Evolutionary conservation across 2,797 vertebrate species (phyloP), one percentile per base, ranked within the genome.

Genomic region (Leucoraja ocellata): DNA sequence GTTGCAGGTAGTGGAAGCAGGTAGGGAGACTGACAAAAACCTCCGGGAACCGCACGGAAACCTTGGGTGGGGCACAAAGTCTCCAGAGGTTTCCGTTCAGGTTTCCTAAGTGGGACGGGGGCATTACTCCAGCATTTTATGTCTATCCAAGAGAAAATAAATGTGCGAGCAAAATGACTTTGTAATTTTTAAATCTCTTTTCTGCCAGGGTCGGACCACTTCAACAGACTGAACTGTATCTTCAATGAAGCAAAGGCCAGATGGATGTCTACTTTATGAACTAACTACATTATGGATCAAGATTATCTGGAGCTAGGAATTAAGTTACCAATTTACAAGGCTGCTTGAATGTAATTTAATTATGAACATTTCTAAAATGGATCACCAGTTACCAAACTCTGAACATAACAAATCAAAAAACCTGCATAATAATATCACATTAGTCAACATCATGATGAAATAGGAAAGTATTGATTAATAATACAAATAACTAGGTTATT

Each of bases 181-280:
- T 68, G 65, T 88, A 65, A 65, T 36, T 68, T 86, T 36, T 88
- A 14, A 71, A 71, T 54, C 58, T 88, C 32, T 18, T 68, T 4
- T 68, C 63, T 21, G 16, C 63, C 25, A 88, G 84, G 63, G 84
- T 88, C 21, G 84, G 63, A 88, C 84, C 65, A 8, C 84, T 88
- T 88, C 61, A 25, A 6, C n/a, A 88, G 61, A 88, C 63, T 68
- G 84, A 88, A 68, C 61, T 88, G 6, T 18, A 88, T 32, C 84
- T 88, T 88, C 84, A 36, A 36, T 88, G 84, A 88, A 18, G 65
- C 10, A 18, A 88, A 88, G 16, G n/a, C 18, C 32, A 18, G 21
- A 16, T 18, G 83, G n/a, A 68, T 68, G n/a, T 68, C 84, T 68
- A 65, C 68, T 36, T 88, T 88, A 65, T 88, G 83, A 61, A 88